phyloP scores from a whole-genome alignment of 30 jellyfish, hydroid and myxozoan genomes.

The Haliclystus octoradiatus region DNA sequence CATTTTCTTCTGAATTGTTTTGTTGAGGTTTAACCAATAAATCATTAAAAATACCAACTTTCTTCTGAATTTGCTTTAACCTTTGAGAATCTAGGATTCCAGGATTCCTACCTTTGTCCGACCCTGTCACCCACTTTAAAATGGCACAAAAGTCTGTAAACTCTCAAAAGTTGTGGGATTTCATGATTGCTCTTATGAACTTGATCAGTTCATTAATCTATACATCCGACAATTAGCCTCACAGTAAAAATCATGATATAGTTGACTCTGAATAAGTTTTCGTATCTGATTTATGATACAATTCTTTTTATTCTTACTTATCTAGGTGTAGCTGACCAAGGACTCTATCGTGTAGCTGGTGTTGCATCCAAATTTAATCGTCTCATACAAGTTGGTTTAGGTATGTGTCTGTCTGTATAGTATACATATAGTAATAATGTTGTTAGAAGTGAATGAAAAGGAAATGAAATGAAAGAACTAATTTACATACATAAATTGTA shows the following conservation, averaged over 20 bases:
- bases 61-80: too few relatives aligned
- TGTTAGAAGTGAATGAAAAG: background rate
- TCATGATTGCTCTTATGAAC: too few relatives aligned
- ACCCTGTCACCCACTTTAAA: too few relatives aligned
- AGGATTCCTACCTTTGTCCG: too few relatives aligned
- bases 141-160: too few relatives aligned
- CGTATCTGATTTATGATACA: background rate
- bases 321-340: conserved; percentile 87
- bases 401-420: conserved; percentile 44
- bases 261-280: background rate
- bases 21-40: too few relatives aligned
- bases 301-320: background rate
- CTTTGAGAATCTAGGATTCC: too few relatives aligned
- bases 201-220: too few relatives aligned
- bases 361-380: conserved; percentile 77
- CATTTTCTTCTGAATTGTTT: too few relatives aligned
- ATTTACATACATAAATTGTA: background rate
- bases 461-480: background rate
- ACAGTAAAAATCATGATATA: background rate
- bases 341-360: conserved; percentile 91
- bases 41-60: too few relatives aligned
- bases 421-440: background rate
- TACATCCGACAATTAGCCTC: background rate
- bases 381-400: conserved; percentile 61
- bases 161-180: too few relatives aligned